Evolutionary conservation across 2,113 vertebrate genomes (phyloP).

Genomic region (Entosphenus tridentatus): DNA sequence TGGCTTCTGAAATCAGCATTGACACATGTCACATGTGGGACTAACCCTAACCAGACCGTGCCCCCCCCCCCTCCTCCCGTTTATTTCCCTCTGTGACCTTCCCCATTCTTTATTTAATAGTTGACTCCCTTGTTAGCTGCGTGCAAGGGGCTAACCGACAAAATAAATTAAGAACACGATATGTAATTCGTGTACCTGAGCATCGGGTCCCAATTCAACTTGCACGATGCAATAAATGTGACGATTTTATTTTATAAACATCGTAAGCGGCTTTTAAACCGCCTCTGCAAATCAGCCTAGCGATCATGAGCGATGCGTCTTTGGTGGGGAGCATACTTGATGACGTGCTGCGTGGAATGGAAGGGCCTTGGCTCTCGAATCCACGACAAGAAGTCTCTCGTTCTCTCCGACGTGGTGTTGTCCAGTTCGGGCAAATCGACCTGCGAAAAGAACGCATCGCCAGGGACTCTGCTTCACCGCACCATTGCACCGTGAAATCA

Average conservation of each 20-base stretch:
- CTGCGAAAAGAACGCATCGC: conserved; percentile 21
- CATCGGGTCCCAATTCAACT: background rate
- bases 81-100: too few relatives aligned
- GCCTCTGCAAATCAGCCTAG: background rate
- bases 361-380: conserved; percentile 57
- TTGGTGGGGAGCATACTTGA: conserved; percentile 50
- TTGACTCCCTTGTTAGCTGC: too few relatives aligned
- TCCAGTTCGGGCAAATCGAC: conserved; percentile 58
- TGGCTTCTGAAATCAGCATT: too few relatives aligned
- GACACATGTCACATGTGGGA: too few relatives aligned
- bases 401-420: conserved; percentile 44
- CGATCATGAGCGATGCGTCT: background rate
- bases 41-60: too few relatives aligned
- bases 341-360: conserved; percentile 37
- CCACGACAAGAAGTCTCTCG: conserved; percentile 61
- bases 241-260: background rate
- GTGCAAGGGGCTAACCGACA: too few relatives aligned
- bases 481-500: too few relatives aligned
- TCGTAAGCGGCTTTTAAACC: background rate
- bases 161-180: too few relatives aligned
- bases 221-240: background rate
- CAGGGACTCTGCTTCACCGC: background rate
- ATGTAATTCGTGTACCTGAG: too few relatives aligned
- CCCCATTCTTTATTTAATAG: too few relatives aligned
- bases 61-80: too few relatives aligned